Conservation (phyloP, 2,888 invertebrate genomes). For the Rapana venosa region DNA sequence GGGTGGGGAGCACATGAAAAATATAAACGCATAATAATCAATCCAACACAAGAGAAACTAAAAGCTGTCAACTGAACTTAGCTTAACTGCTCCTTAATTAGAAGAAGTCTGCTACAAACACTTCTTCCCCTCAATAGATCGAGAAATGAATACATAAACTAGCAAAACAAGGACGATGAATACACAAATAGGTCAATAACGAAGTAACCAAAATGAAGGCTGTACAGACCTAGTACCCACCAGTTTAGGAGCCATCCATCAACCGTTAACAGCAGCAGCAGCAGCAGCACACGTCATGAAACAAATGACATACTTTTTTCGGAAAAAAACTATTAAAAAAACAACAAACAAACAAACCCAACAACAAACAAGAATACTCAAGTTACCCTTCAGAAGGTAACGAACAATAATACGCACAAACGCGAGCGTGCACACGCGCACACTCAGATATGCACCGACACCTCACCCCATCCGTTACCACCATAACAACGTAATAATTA, state of each 20-base stretch:
- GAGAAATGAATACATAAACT: background rate
- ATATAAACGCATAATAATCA: background rate
- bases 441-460: too few relatives aligned
- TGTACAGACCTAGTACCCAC: background rate
- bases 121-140: background rate
- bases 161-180: background rate
- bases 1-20: background rate
- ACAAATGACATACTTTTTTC: background rate
- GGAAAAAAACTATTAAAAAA: background rate
- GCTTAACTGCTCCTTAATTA: background rate
- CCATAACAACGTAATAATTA: too few relatives aligned
- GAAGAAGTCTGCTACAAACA: background rate
- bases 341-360: background rate
- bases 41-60: background rate
- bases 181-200: background rate
- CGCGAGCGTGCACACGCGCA: too few relatives aligned
- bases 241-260: background rate
- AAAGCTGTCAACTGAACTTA: too few relatives aligned
- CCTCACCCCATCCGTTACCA: too few relatives aligned
- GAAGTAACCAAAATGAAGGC: background rate
- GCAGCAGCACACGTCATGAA: background rate
- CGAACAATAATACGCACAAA: background rate
- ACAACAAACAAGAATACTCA: background rate
- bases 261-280: background rate
- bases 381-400: background rate